Conservation (phyloP, 2,113 vertebrate genomes). For the Caracal caracal region DNA sequence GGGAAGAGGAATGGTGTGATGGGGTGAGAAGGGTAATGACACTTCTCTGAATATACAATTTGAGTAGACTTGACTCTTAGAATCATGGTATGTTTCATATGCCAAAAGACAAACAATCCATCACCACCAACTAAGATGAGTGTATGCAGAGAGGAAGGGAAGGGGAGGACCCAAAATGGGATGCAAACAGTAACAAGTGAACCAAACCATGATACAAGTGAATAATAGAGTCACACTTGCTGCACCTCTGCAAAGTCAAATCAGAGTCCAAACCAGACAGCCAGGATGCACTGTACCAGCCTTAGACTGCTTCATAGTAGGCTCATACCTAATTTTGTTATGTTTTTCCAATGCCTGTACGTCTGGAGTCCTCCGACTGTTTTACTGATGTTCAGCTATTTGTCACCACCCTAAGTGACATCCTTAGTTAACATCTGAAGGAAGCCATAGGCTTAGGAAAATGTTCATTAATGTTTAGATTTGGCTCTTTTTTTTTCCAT, state of each 20-base stretch:
- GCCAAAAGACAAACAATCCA: neutral
- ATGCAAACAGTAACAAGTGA: neutral
- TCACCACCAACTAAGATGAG: neutral
- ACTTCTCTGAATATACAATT: neutral
- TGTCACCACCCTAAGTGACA: neutral
- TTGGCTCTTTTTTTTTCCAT: neutral
- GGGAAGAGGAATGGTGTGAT: neutral
- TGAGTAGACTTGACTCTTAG: neutral
- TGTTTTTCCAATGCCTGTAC: neutral
- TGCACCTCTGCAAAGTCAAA: neutral
- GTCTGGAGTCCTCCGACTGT: neutral
- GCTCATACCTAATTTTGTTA: neutral
- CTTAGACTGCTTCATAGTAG: neutral
- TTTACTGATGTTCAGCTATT: neutral
- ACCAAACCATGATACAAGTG: neutral
- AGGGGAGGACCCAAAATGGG: neutral
- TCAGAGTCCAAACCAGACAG: neutral
- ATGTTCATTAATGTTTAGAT: neutral
- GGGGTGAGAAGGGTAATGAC: neutral
- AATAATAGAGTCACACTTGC: neutral
- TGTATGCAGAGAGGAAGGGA: neutral
- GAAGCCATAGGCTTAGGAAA: neutral
- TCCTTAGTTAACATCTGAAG: neutral
- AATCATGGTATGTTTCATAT: neutral
- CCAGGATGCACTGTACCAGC: neutral